Base-by-base conservation (phyloP, 2,797 vertebrate genomes). In the Simalia tracyae region DNA sequence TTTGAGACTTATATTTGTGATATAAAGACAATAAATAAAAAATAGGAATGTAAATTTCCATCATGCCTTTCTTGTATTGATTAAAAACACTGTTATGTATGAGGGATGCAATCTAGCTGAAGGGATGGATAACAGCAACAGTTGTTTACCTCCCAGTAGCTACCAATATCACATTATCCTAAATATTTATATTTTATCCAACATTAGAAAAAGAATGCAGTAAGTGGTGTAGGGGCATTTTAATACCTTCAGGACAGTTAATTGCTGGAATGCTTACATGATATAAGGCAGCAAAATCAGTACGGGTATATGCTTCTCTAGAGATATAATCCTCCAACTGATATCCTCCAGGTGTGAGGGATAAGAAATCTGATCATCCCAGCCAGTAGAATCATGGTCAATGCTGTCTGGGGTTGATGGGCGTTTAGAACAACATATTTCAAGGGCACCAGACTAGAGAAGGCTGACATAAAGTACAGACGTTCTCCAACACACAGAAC, bases 401-500 rank as follows among this genome's bases (percentile, higher is more conserved):
- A 46, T 10, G 72, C 19, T 81, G 36, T 9, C 60, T 36, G 14
- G 36, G 3, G 72, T 46, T 81, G 1, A 81, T 22, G 36, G 19
- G 42, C 42, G 2, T 46, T 24, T 11, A 81, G 72, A 24, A 46
- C 72, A 24, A 46, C 36, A 5, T 81, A 81, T 81, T 81, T 81
- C 8, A 24, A 81, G 19, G 36, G 72, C 46, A 22, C 19, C 36
- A 46, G 36, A 81, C 46, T 81, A 36, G 36, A 81, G 42, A 46
- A 72, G n/a, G n/a, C n/a, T 72, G 66, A 72, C 14, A 92, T 88
- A 54, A 6, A 0, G n/a, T 57, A 92, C 92, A 91, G 90, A 54
- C 87, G 56, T 88, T 94, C 93, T 64, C 63, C 56, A 94, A 87
- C 61, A 84, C 54, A 88, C 10, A 2, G 22, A 86, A 76, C 36